These are phyloP conservation scores for Vanessa tameamea DNA, from an alignment of 1,140 invertebrate species.

Conservation along the genomic window DNA sequence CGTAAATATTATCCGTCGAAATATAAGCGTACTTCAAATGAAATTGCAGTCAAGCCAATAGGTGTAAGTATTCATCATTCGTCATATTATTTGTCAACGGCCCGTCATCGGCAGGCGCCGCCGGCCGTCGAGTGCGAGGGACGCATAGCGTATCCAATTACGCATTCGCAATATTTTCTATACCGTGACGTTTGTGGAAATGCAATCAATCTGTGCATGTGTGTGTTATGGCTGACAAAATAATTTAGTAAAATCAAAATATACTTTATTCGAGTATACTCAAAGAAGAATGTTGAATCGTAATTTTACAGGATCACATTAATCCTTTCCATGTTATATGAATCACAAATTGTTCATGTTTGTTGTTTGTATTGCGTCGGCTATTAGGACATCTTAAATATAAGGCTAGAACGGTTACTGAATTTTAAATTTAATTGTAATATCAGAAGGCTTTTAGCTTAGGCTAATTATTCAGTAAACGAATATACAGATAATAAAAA, in stretches of 20 bases:
- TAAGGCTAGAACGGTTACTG: no score
- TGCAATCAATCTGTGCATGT: constrained; percentile 62
- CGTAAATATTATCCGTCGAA: background rate
- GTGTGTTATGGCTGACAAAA: no score
- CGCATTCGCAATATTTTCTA: constrained; percentile 77
- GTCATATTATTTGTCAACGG: constrained; percentile 75
- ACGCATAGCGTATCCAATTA: constrained; percentile 71
- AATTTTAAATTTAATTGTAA: no score
- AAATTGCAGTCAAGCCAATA: constrained; percentile 62
- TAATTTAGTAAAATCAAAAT: background rate
- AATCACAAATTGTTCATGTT: no score
- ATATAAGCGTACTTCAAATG: constrained; percentile 35
- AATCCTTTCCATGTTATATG: no score
- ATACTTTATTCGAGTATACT: background rate
- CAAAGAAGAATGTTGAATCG: no score
- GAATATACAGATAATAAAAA: no score
- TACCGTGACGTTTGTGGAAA: constrained; percentile 62
- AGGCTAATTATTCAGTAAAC: no score
- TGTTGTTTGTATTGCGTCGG: no score
- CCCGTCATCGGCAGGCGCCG: constrained; percentile 65
- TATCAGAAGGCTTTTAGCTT: no score
- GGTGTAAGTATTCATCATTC: constrained; percentile 67
- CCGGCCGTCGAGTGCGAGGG: constrained; percentile 59
- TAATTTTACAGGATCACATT: no score
- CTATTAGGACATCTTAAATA: no score